Conservation (phyloP, 2,888 invertebrate species). For the Uropetala carovei region DNA sequence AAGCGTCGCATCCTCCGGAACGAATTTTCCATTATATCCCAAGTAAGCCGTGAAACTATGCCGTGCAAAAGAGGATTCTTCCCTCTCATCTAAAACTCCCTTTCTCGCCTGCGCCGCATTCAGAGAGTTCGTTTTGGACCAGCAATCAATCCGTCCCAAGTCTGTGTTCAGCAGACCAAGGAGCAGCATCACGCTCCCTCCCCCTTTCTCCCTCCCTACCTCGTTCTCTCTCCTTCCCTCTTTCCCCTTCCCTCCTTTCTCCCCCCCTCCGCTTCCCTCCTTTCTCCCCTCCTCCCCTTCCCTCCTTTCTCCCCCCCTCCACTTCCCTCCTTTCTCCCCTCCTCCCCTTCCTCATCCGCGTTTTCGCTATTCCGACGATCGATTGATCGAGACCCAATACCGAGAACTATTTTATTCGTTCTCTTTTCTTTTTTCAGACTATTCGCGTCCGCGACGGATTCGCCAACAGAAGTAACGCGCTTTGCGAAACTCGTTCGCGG, state of each 20-base stretch:
- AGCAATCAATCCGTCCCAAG: constrained; percentile 38
- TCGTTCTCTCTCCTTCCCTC: neutral
- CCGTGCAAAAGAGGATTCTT: neutral
- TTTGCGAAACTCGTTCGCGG: neutral
- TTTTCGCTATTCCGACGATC: neutral
- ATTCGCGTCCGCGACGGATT: neutral
- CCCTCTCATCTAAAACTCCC: too few relatives aligned
- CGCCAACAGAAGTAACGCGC: neutral
- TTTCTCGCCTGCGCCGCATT: neutral
- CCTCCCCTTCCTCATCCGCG: neutral
- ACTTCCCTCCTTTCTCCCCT: neutral
- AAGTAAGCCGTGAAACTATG: constrained; percentile 29
- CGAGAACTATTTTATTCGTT: constrained; percentile 40
- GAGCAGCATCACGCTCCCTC: neutral
- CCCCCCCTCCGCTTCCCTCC: neutral
- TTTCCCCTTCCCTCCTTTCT: neutral
- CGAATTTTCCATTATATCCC: constrained; percentile 16
- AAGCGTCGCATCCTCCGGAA: neutral
- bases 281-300: neutral
- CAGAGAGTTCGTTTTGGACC: constrained; percentile 10
- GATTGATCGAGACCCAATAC: constrained; percentile 51
- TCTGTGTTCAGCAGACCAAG: constrained; percentile 44
- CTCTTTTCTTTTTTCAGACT: neutral
- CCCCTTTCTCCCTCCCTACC: neutral
- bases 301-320: neutral